A percentile compares a stretch with the other conserved stretches of the same genome.
These are phyloP conservation scores for Rynchops niger DNA, from an alignment of 2,113 vertebrate genomes.

Conservation along the genomic window DNA sequence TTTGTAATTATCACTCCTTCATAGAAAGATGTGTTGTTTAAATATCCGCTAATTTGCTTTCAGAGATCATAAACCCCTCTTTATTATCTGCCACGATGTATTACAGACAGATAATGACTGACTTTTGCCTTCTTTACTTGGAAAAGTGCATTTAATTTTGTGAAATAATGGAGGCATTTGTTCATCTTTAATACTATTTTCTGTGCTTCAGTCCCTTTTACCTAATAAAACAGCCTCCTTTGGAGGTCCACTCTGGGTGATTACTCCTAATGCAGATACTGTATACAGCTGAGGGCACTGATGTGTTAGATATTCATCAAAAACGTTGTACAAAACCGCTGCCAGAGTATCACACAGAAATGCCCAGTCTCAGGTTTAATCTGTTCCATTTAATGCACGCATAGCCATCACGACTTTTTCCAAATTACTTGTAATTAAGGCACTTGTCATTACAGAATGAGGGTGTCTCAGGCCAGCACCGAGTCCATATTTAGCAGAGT, in stretches of 20 bases:
- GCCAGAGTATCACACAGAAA: neutral
- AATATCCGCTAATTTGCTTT: constrained; percentile 64
- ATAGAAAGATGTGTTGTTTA: constrained; percentile 48
- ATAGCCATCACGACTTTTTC: neutral
- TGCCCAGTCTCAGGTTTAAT: neutral
- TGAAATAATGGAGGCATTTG: constrained; percentile 57
- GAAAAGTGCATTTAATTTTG: constrained; percentile 60
- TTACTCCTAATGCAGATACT: neutral
- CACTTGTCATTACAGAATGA: neutral
- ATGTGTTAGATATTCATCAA: neutral
- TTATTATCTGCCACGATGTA: constrained; percentile 57
- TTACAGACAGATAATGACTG: constrained; percentile 70
- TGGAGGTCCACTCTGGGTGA: neutral
- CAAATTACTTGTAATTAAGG: constrained; percentile 45
- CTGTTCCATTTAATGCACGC: neutral
- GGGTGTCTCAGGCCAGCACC: neutral
- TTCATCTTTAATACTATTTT: constrained; percentile 10
- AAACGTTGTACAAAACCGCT: neutral
- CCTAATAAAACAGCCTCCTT: neutral
- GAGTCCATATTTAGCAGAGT: neutral
- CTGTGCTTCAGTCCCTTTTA: constrained; percentile 29
- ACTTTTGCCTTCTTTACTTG: constrained; percentile 56
- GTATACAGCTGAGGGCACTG: neutral
- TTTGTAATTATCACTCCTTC: constrained; percentile 62
- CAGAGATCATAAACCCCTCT: constrained; percentile 70